phyloP scores from a whole-genome alignment of 2,797 vertebrate species.

The Natrix natrix region DNA sequence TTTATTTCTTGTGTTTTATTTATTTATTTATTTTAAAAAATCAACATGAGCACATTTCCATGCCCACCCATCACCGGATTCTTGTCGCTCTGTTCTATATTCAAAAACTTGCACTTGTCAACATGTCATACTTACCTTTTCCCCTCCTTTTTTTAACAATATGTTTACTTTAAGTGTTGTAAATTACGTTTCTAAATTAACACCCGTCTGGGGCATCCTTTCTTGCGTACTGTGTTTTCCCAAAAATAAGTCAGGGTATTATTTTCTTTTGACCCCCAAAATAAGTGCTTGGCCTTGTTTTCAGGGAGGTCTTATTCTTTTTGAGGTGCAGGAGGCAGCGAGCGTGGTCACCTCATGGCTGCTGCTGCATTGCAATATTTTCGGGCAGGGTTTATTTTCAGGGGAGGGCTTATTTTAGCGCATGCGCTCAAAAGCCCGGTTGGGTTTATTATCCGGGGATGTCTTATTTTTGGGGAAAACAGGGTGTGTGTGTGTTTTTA shows the following conservation, averaged over 20 bases:
- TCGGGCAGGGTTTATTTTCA: no score
- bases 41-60: slow-evolving; percentile 47
- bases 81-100: slow-evolving; percentile 51
- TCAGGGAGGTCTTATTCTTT: no score
- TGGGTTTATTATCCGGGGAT: no score
- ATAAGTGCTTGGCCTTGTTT: no score
- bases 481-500: neutral
- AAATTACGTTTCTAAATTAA: slow-evolving; percentile 55
- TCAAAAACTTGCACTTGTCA: slow-evolving; percentile 41
- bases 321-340: no score
- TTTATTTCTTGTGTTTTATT: slow-evolving; percentile 17
- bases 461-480: no score
- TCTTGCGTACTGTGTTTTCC: slow-evolving; percentile 1
- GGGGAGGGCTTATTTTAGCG: no score
- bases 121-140: slow-evolving; percentile 34
- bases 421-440: no score
- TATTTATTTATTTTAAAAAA: slow-evolving; percentile 29
- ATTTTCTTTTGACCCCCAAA: no score
- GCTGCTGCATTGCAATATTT: no score
- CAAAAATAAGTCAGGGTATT: no score
- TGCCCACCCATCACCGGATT: slow-evolving; percentile 73
- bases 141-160: slow-evolving; percentile 23
- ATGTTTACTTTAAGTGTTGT: slow-evolving; percentile 42
- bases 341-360: no score
- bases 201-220: slow-evolving; percentile 39